phyloP scores from a whole-genome alignment of 2,113 vertebrate genomes.

The Eubucco bourcierii region DNA sequence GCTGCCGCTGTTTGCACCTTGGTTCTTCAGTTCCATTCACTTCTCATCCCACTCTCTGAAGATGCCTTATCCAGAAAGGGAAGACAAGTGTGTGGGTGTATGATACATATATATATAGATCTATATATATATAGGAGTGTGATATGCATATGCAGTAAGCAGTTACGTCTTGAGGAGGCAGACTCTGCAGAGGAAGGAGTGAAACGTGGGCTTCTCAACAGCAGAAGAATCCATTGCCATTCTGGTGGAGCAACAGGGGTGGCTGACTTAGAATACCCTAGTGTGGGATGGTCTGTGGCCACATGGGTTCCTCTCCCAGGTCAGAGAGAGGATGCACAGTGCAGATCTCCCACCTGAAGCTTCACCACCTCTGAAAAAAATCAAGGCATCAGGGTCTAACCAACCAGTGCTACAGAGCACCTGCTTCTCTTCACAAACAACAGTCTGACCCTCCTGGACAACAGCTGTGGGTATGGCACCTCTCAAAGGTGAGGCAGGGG shows the following conservation, averaged over 20 bases:
- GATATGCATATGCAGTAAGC: background rate
- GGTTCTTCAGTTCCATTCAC: conserved; percentile 25
- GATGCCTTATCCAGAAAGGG: conserved; percentile 14
- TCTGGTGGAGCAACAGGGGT: background rate
- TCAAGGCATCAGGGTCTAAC: conserved; percentile 31
- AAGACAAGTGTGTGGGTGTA: conserved; percentile 13
- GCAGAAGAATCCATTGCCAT: background rate
- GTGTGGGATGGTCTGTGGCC: accelerated
- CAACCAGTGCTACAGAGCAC: conserved; percentile 32
- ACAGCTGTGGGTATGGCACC: background rate
- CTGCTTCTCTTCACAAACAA: conserved; percentile 1
- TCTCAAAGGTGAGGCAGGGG: background rate
- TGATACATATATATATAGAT: background rate
- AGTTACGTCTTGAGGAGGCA: background rate
- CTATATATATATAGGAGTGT: background rate
- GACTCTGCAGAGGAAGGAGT: background rate
- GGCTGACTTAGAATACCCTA: background rate
- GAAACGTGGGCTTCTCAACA: background rate
- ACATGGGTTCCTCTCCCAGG: background rate
- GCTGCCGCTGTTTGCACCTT: background rate
- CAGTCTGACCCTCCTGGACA: background rate
- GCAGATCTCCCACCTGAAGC: background rate
- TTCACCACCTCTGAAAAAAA: background rate
- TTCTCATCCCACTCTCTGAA: conserved; percentile 39
- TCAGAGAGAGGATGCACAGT: accelerated